phyloP scores from a whole-genome alignment of 2,113 vertebrate genomes.

The Carollia perspicillata region DNA sequence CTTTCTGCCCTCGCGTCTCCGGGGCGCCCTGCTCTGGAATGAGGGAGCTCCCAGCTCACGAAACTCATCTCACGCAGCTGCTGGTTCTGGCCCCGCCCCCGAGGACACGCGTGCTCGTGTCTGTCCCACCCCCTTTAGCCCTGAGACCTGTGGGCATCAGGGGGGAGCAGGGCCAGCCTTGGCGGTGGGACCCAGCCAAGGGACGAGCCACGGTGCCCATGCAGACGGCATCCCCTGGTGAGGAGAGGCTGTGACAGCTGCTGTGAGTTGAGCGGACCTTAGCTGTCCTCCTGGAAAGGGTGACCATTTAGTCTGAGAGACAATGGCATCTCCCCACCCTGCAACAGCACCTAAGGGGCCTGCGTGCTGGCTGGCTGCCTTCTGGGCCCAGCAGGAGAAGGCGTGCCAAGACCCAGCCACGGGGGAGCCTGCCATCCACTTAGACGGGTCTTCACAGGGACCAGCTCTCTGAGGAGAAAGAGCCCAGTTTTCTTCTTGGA shows the following conservation, averaged over 20 bases:
- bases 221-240: background rate
- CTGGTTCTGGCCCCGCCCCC: background rate
- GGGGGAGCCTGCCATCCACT: background rate
- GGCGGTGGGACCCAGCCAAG: background rate
- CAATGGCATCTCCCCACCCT: background rate
- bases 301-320: background rate
- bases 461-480: background rate
- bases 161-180: background rate
- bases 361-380: background rate
- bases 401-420: background rate
- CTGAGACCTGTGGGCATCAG: fast-evolving
- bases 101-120: background rate
- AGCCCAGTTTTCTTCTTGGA: background rate
- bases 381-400: background rate
- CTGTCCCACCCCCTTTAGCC: background rate
- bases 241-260: background rate
- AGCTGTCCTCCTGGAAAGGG: background rate
- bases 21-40: background rate
- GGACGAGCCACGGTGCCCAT: fast-evolving
- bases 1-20: background rate
- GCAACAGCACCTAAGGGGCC: background rate
- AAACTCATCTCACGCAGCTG: background rate
- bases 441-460: background rate
- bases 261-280: background rate
- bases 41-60: fast-evolving